Conservation (phyloP, 2,888 invertebrate species). For the Sympetrum striolatum region DNA sequence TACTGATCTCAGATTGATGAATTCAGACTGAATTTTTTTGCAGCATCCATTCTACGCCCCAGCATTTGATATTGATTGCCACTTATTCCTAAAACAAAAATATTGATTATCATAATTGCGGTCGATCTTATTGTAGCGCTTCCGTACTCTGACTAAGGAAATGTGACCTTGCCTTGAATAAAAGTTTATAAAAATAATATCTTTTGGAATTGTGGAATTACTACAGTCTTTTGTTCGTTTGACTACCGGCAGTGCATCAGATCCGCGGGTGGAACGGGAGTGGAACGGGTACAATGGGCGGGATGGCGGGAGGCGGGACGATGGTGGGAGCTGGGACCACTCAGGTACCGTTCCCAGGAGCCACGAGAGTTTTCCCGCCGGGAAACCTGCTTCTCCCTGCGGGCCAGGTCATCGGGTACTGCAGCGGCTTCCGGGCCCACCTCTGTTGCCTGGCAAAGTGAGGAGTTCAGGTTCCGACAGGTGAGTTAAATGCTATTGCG, state of each 20-base stretch:
- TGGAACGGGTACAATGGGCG: constrained; percentile 50
- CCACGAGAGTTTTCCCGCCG: constrained; percentile 64
- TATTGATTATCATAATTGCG: no score
- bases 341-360: constrained; percentile 45
- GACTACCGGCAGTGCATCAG: constrained; percentile 69
- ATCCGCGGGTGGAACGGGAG: constrained; percentile 78
- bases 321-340: constrained; percentile 40
- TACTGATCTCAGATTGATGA: no score
- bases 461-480: constrained; percentile 65
- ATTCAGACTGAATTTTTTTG: no score
- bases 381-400: constrained; percentile 97
- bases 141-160: no score
- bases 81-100: no score
- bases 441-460: constrained; percentile 77
- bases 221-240: background rate
- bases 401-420: constrained; percentile 74
- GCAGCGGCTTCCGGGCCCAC: constrained; percentile 78
- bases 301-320: constrained; percentile 5
- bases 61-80: no score
- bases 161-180: no score
- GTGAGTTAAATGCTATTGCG: constrained; percentile 52
- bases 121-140: no score
- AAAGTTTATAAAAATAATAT: no score
- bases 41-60: no score
- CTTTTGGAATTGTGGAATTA: background rate